These are phyloP conservation scores for Bursaphelenchus okinawaensis DNA, from an alignment of 2,888 invertebrate genomes.

Conservation along the genomic window DNA sequence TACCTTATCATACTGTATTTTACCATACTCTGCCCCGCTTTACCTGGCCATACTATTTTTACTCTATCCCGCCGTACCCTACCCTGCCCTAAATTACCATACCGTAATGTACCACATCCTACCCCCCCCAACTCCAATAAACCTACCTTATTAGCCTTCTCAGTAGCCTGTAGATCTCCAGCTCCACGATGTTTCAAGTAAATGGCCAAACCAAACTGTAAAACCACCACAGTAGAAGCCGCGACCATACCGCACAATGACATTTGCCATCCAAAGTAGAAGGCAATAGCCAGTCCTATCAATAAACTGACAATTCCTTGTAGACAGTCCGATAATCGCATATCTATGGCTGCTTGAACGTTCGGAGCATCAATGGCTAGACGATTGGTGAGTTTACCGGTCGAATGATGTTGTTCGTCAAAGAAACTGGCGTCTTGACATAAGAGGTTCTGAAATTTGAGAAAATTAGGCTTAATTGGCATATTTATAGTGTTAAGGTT, in stretches of 20 bases:
- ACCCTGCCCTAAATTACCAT: no score
- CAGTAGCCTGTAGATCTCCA: constrained; percentile 15
- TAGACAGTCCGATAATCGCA: constrained; percentile 18
- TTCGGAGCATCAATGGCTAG: constrained; percentile 59
- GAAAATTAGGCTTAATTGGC: no score
- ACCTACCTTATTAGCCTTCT: no score
- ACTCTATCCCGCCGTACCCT: no score
- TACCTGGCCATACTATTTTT: no score
- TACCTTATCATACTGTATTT: no score
- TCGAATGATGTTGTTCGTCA: constrained; percentile 54
- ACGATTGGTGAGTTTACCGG: constrained; percentile 56
- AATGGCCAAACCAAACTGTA: constrained; percentile 15
- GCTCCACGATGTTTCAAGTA: constrained; percentile 20
- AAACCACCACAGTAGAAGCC: constrained; percentile 25
- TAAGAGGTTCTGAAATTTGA: constrained; percentile 58
- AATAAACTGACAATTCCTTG: constrained; percentile 18
- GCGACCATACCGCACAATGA: constrained; percentile 15
- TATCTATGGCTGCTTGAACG: constrained; percentile 47
- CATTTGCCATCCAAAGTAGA: constrained; percentile 20
- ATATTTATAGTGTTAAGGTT: no score
- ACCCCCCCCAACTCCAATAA: no score
- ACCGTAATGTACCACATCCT: no score
- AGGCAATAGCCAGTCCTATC: constrained; percentile 10
- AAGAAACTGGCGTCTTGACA: constrained; percentile 59
- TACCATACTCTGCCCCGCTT: no score